These are phyloP conservation scores for Bibio marci DNA, from an alignment of 2,888 invertebrate species.

Conservation along the genomic window DNA sequence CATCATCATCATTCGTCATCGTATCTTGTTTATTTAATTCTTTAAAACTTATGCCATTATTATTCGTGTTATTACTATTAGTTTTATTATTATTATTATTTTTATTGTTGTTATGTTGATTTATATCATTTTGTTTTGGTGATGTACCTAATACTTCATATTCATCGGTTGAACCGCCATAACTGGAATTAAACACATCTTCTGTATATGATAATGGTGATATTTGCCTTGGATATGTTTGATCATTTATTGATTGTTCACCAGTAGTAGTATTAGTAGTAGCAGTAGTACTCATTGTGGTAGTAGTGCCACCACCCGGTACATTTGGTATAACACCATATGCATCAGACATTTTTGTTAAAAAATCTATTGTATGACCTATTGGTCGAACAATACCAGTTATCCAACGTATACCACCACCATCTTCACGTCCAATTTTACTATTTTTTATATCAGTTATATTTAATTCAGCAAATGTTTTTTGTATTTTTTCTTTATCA, in stretches of 20 bases:
- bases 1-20: too few relatives aligned
- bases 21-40: neutral
- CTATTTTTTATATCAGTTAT: slow-evolving; percentile 33
- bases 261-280: too few relatives aligned
- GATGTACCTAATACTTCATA: slow-evolving; percentile 36
- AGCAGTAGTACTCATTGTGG: too few relatives aligned
- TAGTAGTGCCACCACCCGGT: neutral
- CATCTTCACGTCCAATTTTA: slow-evolving; percentile 20
- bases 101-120: neutral
- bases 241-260: too few relatives aligned
- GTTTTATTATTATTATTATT: too few relatives aligned
- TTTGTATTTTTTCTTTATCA: slow-evolving; percentile 53
- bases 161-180: slow-evolving; percentile 12
- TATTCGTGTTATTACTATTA: neutral
- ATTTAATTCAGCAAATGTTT: slow-evolving; percentile 76
- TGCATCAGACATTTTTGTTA: slow-evolving; percentile 9
- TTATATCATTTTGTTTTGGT: neutral
- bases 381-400: slow-evolving; percentile 19
- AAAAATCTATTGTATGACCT: slow-evolving; percentile 18
- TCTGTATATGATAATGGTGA: too few relatives aligned
- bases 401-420: slow-evolving; percentile 15
- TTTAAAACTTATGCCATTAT: neutral
- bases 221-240: too few relatives aligned
- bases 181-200: too few relatives aligned
- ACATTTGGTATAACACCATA: neutral